Evolutionary conservation across 2,797 vertebrate genomes (phyloP).

Genomic region (Rhynchotus rufescens): DNA sequence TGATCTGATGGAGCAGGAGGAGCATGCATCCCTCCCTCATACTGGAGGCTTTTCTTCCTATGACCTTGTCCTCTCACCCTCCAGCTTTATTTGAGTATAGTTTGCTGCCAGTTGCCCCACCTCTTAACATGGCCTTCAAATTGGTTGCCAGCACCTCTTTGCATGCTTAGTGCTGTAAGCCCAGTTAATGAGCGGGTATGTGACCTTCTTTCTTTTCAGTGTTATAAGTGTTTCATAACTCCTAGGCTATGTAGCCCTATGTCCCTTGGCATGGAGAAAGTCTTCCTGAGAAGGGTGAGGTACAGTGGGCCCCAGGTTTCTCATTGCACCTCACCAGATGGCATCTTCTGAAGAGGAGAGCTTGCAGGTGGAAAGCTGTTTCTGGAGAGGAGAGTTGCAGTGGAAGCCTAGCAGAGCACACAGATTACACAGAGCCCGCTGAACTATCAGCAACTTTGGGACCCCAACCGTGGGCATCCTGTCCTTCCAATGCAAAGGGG

Average conservation of each 20-base stretch:
- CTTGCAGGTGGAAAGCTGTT: slow-evolving; percentile 1
- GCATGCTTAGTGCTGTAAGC: background rate
- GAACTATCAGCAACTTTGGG: background rate
- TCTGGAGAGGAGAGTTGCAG: slow-evolving; percentile 1
- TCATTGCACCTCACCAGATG: background rate
- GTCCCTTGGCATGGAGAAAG: slow-evolving; percentile 60
- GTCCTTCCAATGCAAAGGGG: background rate
- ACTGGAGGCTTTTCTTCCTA: slow-evolving; percentile 29
- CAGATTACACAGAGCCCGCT: background rate
- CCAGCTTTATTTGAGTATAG: background rate
- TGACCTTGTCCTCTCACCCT: slow-evolving; percentile 14
- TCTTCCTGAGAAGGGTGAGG: slow-evolving; percentile 21
- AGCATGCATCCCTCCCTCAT: background rate
- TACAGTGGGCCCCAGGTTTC: background rate
- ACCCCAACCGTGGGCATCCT: background rate
- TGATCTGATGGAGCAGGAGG: background rate
- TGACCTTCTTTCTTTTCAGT: slow-evolving; percentile 43
- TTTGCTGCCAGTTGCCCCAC: slow-evolving; percentile 8
- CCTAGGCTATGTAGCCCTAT: background rate
- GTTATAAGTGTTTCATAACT: slow-evolving; percentile 37
- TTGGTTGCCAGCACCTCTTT: background rate
- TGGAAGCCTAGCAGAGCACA: background rate
- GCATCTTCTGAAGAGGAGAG: slow-evolving; percentile 1
- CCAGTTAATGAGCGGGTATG: slow-evolving; percentile 13
- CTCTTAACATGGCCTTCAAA: slow-evolving; percentile 17